A percentile compares a stretch with the other conserved stretches of the same genome.
Conservation (phyloP, 2,888 invertebrate species). For the Drosophila colorata region DNA sequence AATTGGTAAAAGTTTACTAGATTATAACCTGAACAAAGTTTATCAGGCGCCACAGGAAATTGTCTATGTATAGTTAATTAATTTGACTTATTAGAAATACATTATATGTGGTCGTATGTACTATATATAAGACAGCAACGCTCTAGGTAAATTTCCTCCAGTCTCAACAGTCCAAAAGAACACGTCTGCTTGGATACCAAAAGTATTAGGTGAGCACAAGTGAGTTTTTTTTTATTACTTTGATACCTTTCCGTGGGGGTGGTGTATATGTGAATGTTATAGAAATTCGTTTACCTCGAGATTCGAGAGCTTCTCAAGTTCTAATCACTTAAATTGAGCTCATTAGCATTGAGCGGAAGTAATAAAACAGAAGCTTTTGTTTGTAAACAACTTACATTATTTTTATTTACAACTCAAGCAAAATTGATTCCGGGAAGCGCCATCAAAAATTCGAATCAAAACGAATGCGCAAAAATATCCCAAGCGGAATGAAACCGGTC, state of each 20-base stretch:
- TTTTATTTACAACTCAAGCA: conserved; percentile 36
- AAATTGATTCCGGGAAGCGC: conserved; percentile 38
- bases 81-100: conserved; percentile 36
- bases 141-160: not conserved
- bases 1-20: conserved; percentile 14
- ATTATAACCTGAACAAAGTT: conserved; percentile 41
- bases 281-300: not conserved
- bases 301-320: not conserved
- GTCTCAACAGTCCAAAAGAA: not conserved
- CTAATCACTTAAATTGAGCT: conserved; percentile 27
- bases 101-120: conserved; percentile 6
- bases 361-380: conserved; percentile 42
- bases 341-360: conserved; percentile 55
- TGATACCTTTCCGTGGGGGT: too few relatives aligned
- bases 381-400: conserved; percentile 56
- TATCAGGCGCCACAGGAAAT: conserved; percentile 67
- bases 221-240: too few relatives aligned
- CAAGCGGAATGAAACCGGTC: conserved; percentile 19
- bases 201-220: not conserved
- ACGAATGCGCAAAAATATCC: conserved; percentile 30
- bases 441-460: conserved; percentile 26
- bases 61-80: conserved; percentile 34
- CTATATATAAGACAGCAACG: conserved; percentile 13
- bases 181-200: not conserved
- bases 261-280: conserved; percentile 10